Percentiles rank a stretch among this genome's conserved stretches.
These are phyloP conservation scores for Stenichneumon culpator DNA, from an alignment of 2,888 invertebrate genomes.

Conservation along the genomic window DNA sequence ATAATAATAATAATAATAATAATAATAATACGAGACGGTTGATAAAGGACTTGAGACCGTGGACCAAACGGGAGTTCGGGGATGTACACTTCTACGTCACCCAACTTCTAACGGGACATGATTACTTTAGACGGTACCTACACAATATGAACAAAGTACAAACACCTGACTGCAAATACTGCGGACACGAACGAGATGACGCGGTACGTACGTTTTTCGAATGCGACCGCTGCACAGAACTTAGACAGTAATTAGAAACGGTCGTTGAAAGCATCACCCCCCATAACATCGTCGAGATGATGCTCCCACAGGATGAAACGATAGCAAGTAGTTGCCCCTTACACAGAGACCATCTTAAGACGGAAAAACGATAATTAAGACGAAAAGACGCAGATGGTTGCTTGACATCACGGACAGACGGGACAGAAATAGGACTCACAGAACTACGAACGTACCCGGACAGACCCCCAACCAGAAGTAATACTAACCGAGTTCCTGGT, in stretches of 20 bases:
- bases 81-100: conserved; percentile 38
- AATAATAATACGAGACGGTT: conserved; percentile 47
- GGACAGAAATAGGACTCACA: too few relatives aligned
- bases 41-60: conserved; percentile 57
- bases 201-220: conserved; percentile 61
- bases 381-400: too few relatives aligned
- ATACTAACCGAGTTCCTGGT: too few relatives aligned
- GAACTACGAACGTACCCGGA: too few relatives aligned
- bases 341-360: conserved; percentile 21
- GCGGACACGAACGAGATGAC: conserved; percentile 59
- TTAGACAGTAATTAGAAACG: conserved; percentile 26
- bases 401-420: too few relatives aligned
- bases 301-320: conserved; percentile 32
- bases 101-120: too few relatives aligned
- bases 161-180: conserved; percentile 47
- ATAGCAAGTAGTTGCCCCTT: conserved; percentile 40
- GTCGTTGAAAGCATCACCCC: conserved; percentile 49
- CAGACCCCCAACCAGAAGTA: too few relatives aligned
- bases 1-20: too few relatives aligned
- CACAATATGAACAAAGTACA: conserved; percentile 49
- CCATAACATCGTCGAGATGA: conserved; percentile 52
- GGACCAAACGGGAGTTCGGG: conserved; percentile 61
- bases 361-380: too few relatives aligned
- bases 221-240: conserved; percentile 47
- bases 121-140: conserved; percentile 47